phyloP scores from a whole-genome alignment of 2,797 vertebrate species.

The Atherinosoma microstoma region DNA sequence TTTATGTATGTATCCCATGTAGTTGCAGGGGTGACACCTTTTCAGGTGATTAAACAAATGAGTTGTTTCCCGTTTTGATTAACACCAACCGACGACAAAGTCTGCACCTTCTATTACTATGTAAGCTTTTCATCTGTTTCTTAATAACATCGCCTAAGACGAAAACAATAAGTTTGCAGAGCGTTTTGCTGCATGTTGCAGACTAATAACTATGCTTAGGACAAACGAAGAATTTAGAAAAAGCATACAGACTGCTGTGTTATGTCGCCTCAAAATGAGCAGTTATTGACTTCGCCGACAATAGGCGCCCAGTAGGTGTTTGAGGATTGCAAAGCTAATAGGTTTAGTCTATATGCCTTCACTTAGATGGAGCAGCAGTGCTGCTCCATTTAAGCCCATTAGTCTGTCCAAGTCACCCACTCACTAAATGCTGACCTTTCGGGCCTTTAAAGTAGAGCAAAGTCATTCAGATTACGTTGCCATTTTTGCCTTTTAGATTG shows the following conservation, averaged over 20 bases:
- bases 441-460: constrained; percentile 46
- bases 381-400: constrained; percentile 71
- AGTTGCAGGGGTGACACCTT: too few species aligned
- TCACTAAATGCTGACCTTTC: constrained; percentile 66
- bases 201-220: background rate
- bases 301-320: constrained; percentile 27
- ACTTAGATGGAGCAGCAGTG: constrained; percentile 36
- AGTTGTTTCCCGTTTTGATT: too few species aligned
- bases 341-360: constrained; percentile 63
- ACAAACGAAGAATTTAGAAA: constrained; percentile 1
- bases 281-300: constrained; percentile 24
- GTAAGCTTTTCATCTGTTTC: too few species aligned
- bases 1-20: too few species aligned
- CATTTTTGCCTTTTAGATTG: constrained; percentile 36
- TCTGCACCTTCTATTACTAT: too few species aligned
- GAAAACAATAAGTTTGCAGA: background rate
- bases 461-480: constrained; percentile 43
- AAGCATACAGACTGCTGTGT: background rate
- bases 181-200: background rate
- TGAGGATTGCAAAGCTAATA: constrained; percentile 49
- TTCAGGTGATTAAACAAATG: too few species aligned
- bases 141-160: too few species aligned
- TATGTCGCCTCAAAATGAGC: constrained; percentile 21
- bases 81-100: too few species aligned
- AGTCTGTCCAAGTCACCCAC: constrained; percentile 57